Evolutionary conservation across 2,888 invertebrate species (phyloP).

Genomic region (Biston stratarius): DNA sequence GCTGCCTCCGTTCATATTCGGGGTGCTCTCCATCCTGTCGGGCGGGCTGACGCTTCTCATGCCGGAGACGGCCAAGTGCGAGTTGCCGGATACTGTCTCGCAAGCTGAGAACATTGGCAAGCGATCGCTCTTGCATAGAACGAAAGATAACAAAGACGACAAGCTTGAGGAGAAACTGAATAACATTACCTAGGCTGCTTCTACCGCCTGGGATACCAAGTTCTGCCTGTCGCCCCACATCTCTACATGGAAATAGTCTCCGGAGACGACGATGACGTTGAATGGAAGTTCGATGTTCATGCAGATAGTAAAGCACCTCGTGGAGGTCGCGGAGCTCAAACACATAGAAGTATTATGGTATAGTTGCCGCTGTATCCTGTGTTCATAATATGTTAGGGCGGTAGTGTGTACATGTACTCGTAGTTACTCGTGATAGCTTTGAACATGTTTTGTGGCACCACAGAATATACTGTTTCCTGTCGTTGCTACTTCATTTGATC

Average conservation of each 20-base stretch:
- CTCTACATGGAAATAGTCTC: too few species aligned
- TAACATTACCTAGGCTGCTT: constrained; percentile 7
- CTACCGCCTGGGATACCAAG: not conserved
- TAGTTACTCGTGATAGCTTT: not conserved
- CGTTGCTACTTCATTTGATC: not conserved
- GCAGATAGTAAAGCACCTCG: too few species aligned
- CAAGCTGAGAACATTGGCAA: constrained; percentile 78
- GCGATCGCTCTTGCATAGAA: constrained; percentile 37
- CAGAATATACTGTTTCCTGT: too few species aligned
- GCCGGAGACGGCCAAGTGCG: constrained; percentile 81
- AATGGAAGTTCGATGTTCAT: too few species aligned
- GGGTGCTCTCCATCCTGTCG: constrained; percentile 74
- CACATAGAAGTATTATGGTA: too few species aligned
- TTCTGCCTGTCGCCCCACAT: not conserved
- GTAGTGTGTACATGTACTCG: not conserved
- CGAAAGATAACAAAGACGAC: constrained; percentile 11
- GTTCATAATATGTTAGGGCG: not conserved
- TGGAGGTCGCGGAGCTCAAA: too few species aligned
- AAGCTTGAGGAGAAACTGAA: constrained; percentile 2
- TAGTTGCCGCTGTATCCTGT: not conserved
- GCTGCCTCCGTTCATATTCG: constrained; percentile 81
- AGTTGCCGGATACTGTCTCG: constrained; percentile 81
- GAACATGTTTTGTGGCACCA: not conserved
- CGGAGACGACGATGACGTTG: too few species aligned
- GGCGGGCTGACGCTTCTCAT: constrained; percentile 77